Evolutionary conservation across 2,113 vertebrate species (phyloP), one percentile per base, ranked within the genome.

Genomic region (Cervus canadensis): DNA sequence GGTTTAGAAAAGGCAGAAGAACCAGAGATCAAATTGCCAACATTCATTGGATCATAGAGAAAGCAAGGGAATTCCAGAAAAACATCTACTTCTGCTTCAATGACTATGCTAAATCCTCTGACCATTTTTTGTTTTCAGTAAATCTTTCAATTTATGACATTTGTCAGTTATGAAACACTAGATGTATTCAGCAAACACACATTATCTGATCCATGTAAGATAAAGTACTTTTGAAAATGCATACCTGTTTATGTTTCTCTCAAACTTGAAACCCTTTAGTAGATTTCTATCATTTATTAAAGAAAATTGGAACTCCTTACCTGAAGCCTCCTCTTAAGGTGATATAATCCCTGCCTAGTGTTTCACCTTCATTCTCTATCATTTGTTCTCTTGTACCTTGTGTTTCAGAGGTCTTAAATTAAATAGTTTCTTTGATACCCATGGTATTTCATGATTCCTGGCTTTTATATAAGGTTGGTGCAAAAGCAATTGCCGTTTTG

Each of bases 101-200:
- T 11, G 10, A 40, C 67, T 40, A 71, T 71, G 67, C n/a, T 71
- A 40, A 71, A 71, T 71, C 67, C 19, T 40, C n/a, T 23, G 64
- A 81, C 67, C n/a, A 48, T 88, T 95, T 96, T 91, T n/a, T 93
- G 57, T 96, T 96, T 91, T 89, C 12, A 74, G 40, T 96, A 81
- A 91, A 85, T 64, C 50, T 91, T 9, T 56, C 1, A 0, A n/a
- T 45, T 78, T 84, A 9, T 78, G 40, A 79, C 81, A 71, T 40
- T 71, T 91, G 10, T 54, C 64, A 83, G 0, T 91, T 74, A 87
- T 26, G 79, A 93, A 56, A 62, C 13, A 59, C 54, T 10, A 84
- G 28, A 28, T 91, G 45, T 95, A 59, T 87, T 83, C 95, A 91
- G 14, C 64, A 91, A 91, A 67, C 64, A 67, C 11, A 59, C 40